phyloP scores from a whole-genome alignment of 2,888 invertebrate species.

The Cheilosia pagana region DNA sequence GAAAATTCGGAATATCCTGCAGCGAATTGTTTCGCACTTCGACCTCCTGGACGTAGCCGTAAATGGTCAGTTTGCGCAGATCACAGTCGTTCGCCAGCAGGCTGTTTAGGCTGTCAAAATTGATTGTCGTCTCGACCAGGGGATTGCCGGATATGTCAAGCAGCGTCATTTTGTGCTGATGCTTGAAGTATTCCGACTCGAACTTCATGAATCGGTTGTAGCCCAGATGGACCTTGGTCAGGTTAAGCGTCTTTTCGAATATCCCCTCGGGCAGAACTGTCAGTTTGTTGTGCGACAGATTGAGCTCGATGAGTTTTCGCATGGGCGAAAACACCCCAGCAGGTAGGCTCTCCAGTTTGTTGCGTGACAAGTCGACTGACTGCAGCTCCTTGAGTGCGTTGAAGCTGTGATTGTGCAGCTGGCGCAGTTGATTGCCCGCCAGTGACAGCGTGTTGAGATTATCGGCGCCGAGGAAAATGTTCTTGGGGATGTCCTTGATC shows the following conservation, averaged over 20 bases:
- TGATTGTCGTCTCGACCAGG: conserved; percentile 80
- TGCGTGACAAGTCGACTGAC: conserved; percentile 79
- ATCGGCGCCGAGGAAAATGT: conserved; percentile 81
- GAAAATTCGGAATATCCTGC: conserved; percentile 80
- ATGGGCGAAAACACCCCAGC: conserved; percentile 78
- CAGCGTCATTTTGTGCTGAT: conserved; percentile 78
- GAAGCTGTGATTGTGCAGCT: conserved; percentile 80
- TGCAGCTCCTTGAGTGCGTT: conserved; percentile 81
- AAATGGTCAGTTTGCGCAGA: conserved; percentile 79
- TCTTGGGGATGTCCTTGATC: conserved; percentile 80
- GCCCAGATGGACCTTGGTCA: conserved; percentile 80
- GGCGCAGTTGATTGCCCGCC: conserved; percentile 78
- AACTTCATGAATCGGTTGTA: conserved; percentile 80
- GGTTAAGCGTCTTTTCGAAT: conserved; percentile 79
- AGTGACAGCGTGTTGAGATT: conserved; percentile 80
- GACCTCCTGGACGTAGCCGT: conserved; percentile 79
- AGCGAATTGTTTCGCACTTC: conserved; percentile 81
- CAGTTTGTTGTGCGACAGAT: conserved; percentile 80
- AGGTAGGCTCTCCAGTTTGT: conserved; percentile 79
- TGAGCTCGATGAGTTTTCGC: conserved; percentile 79
- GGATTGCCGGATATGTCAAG: conserved; percentile 81
- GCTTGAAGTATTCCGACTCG: conserved; percentile 80
- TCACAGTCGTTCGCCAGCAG: conserved; percentile 80
- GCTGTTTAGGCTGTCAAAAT: conserved; percentile 78
- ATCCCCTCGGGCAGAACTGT: conserved; percentile 78